Base-by-base conservation (phyloP, 2,113 vertebrate species). In the Pavo muticus region DNA sequence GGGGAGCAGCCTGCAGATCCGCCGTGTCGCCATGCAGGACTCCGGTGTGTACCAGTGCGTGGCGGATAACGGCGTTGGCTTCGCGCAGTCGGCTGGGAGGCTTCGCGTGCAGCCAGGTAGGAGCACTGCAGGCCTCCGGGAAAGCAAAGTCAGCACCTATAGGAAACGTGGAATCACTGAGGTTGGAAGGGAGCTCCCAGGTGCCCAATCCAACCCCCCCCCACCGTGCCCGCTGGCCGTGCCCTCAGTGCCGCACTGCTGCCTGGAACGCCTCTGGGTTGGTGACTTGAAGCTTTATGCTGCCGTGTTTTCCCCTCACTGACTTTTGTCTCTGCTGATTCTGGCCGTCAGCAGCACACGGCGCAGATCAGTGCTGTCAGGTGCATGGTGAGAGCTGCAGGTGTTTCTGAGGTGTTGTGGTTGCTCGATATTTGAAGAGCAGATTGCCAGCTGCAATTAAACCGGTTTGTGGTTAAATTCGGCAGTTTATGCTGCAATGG, bases 31-130 rank as follows among this genome's bases (percentile, higher is more conserved):
- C 10, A 40, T 15, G 6, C 95, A 93, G 92, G 99, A 99, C 71
- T 95, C 98, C 3, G 99, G 99, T 44, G 76, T 99, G 48, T 99
- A 99, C 95, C 99, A 99, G 96, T 99, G 99, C 54, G 35, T 99
- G 32, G 97, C 98, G 15, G 97, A 97, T 94, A 99, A 99, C 4
- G 97, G 97, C 3, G 82, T 99, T 50, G 98, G 98, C 40, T 98
- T 98, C 27, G 97, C 63, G 23, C 98, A 99, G 81, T 98, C 99
- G 2, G 97, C 96, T 1, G 98, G 98, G 56, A 98, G 97, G n/a
- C 98, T 99, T 14, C 96, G 61, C 4, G 89, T 98, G 25, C 95
- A 96, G 76, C 95, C 97, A 87, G 98, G 99, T 99, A 96, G 48
- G 94, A 89, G 69, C 61, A 4, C 11, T 27, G 48, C 24, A 23